These are phyloP conservation scores for Cryptocephalus primarius DNA, from an alignment of 2,888 invertebrate genomes.

Conservation along the genomic window DNA sequence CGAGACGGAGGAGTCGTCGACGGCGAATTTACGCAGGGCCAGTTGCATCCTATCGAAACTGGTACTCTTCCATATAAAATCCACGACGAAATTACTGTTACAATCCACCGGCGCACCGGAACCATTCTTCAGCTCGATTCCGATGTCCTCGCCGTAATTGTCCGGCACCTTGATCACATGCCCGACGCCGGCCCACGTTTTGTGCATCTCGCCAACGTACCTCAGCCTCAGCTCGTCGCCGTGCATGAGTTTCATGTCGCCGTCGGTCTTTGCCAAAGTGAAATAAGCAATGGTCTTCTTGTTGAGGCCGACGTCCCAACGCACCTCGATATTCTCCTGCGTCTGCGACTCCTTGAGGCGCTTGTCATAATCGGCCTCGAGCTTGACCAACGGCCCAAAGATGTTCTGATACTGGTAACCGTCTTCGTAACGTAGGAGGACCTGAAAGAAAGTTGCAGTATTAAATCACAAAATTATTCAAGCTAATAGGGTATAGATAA, in stretches of 20 bases:
- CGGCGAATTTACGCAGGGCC: conserved; percentile 88
- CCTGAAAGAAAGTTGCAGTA: conserved; percentile 15
- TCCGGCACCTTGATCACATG: conserved; percentile 95
- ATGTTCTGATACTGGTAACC: conserved; percentile 99
- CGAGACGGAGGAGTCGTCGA: conserved; percentile 93
- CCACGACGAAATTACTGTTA: conserved; percentile 91
- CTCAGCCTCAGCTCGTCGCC: conserved; percentile 93
- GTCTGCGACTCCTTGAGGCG: conserved; percentile 96
- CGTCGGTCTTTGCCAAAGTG: conserved; percentile 92
- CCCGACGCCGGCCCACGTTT: conserved; percentile 95
- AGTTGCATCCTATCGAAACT: conserved; percentile 98
- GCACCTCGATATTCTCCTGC: conserved; percentile 94
- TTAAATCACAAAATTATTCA: too few relatives aligned
- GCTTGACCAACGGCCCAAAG: conserved; percentile 90
- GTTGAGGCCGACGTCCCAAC: conserved; percentile 98
- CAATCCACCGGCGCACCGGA: conserved; percentile 89
- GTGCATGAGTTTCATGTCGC: conserved; percentile 98
- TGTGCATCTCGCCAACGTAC: conserved; percentile 85
- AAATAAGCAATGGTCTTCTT: conserved; percentile 98
- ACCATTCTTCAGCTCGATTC: conserved; percentile 87
- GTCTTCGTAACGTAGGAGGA: conserved; percentile 76
- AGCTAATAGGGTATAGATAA: too few relatives aligned
- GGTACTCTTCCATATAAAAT: conserved; percentile 99
- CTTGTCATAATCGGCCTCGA: conserved; percentile 98
- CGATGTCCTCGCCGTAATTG: conserved; percentile 96